These are phyloP conservation scores for Peromyscus aztecus DNA, from an alignment of 2,797 vertebrate genomes.

Conservation along the genomic window DNA sequence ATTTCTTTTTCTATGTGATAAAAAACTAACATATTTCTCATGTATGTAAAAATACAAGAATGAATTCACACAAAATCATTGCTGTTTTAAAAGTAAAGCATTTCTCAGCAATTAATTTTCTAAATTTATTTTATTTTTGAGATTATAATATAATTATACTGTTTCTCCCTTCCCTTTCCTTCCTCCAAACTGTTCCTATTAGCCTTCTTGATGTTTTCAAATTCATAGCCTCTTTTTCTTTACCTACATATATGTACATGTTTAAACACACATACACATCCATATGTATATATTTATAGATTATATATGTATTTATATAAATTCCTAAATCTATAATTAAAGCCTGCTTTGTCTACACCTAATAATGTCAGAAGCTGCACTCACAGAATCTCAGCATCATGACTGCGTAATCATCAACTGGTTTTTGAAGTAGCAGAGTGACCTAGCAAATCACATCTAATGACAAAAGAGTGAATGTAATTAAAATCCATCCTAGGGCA, in stretches of 20 bases:
- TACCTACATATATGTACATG: neutral
- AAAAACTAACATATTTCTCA: slow-evolving; percentile 5
- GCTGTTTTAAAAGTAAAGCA: slow-evolving; percentile 48
- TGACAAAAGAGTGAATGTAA: slow-evolving; percentile 73
- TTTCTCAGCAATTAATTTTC: slow-evolving; percentile 64
- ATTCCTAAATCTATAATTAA: neutral
- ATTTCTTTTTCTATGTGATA: neutral
- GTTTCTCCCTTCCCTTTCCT: neutral
- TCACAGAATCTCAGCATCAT: neutral
- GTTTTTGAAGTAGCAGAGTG: slow-evolving; percentile 73
- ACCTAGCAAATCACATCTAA: slow-evolving; percentile 71
- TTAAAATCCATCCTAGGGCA: slow-evolving; percentile 74
- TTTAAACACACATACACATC: neutral
- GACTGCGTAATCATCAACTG: slow-evolving; percentile 36
- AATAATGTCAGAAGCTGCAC: neutral
- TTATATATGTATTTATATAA: neutral
- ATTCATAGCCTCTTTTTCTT: neutral
- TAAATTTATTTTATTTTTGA: neutral
- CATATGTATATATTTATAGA: neutral
- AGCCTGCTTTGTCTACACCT: neutral
- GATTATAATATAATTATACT: neutral
- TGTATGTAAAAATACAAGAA: neutral
- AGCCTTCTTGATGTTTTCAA: neutral
- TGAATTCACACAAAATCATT: slow-evolving; percentile 57
- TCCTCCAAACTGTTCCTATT: neutral